Conservation (phyloP, 2,888 invertebrate genomes). For the Ectemnius cavifrons region DNA sequence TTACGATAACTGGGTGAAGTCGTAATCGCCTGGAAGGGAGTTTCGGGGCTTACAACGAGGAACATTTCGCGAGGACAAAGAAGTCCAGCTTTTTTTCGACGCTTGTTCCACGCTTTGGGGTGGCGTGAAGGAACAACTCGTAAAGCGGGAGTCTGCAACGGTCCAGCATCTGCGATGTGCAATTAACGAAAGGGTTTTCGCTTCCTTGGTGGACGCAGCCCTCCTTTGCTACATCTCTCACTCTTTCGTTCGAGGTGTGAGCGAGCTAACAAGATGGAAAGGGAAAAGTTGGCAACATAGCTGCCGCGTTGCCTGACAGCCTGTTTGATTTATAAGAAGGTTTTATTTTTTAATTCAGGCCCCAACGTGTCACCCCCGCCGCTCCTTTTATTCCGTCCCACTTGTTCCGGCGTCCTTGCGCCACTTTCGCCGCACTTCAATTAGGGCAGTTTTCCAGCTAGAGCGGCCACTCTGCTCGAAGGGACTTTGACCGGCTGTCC, state of each 20-base stretch:
- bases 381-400: conserved; percentile 11
- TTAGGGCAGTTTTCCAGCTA: conserved; percentile 10
- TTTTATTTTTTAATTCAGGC: conserved; percentile 69
- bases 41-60: conserved; percentile 35
- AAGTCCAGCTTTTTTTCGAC: conserved; percentile 24
- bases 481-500: too few species aligned
- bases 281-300: conserved; percentile 49
- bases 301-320: conserved; percentile 68
- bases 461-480: background rate
- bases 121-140: conserved; percentile 56
- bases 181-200: conserved; percentile 77
- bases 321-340: conserved; percentile 72
- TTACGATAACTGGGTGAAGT: conserved; percentile 44
- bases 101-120: conserved; percentile 30
- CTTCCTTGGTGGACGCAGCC: conserved; percentile 42
- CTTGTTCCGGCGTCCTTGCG: conserved; percentile 12
- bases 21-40: conserved; percentile 46
- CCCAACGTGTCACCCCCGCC: conserved; percentile 56
- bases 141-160: conserved; percentile 69
- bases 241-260: too few species aligned
- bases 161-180: conserved; percentile 72
- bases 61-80: conserved; percentile 39
- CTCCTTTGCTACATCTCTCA: conserved; percentile 36
- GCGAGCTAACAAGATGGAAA: background rate
- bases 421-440: conserved; percentile 8